These are phyloP conservation scores for Calosoma granatense DNA, from an alignment of 1,140 invertebrate genomes.

Conservation along the genomic window DNA sequence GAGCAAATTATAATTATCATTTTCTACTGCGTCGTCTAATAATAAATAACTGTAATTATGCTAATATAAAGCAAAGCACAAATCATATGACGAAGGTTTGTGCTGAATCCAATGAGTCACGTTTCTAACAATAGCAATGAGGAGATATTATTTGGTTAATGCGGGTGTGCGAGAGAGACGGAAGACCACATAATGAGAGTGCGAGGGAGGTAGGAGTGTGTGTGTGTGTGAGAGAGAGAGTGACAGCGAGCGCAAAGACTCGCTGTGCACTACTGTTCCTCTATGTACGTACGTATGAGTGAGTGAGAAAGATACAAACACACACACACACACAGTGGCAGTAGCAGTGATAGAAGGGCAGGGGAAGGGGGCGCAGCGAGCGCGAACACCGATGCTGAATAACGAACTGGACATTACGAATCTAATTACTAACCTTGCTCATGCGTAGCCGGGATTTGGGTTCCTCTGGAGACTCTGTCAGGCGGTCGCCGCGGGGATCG, in stretches of 20 bases:
- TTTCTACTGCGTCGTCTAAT: constrained; percentile 1
- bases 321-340: no score
- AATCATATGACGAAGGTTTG: constrained; percentile 7
- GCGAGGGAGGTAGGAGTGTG: not conserved
- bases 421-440: constrained; percentile 37
- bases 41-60: constrained; percentile 9
- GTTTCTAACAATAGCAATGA: constrained; percentile 8
- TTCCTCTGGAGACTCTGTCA: constrained; percentile 1
- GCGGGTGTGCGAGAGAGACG: not conserved
- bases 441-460: constrained; percentile 27
- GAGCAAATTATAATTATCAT: constrained; percentile 6
- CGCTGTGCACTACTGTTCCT: no score
- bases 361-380: not conserved
- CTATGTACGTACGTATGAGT: not conserved
- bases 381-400: constrained; percentile 20
- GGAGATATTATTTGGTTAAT: constrained; percentile 8
- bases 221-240: not conserved
- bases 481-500: not conserved
- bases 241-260: no score
- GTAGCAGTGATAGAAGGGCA: not conserved
- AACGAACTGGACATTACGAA: constrained; percentile 37
- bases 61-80: constrained; percentile 7
- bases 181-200: constrained; percentile 1
- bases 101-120: not conserved
- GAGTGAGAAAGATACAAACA: no score